A percentile compares a stretch with the other conserved stretches of the same genome.
phyloP scores from a whole-genome alignment of 1,140 invertebrate genomes.

The Rhopalosiphum padi region DNA sequence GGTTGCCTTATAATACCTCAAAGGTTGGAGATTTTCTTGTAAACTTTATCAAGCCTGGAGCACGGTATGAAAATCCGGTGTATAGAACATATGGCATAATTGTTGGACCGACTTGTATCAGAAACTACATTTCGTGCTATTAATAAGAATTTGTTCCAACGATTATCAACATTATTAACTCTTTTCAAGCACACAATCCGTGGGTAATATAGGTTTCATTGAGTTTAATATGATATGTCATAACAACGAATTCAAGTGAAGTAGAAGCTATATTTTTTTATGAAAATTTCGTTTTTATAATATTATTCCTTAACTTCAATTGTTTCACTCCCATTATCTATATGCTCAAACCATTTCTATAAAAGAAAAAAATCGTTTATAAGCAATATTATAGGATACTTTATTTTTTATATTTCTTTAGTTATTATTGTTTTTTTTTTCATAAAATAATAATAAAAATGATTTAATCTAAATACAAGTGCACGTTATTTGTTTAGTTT shows the following conservation, averaged over 20 bases:
- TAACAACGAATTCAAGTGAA: neutral
- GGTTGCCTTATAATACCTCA: conserved; percentile 7
- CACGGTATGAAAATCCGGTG: neutral
- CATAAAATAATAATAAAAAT: conserved; percentile 15
- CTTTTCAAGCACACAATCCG: neutral
- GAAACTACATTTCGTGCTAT: neutral
- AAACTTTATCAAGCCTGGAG: neutral
- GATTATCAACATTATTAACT: neutral
- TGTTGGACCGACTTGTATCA: neutral
- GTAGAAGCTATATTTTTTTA: neutral
- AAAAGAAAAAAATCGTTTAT: neutral
- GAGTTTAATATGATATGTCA: neutral
- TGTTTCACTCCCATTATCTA: neutral
- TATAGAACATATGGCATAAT: neutral
- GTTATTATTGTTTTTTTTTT: neutral
- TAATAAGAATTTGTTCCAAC: neutral
- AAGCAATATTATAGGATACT: neutral
- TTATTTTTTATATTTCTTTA: neutral
- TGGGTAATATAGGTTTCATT: neutral
- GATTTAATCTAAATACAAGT: neutral
- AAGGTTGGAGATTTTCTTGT: conserved; percentile 34
- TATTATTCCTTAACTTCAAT: conserved; percentile 5
- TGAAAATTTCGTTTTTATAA: neutral
- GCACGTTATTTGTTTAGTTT: neutral
- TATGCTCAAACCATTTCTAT: neutral